Evolutionary conservation across 2,888 invertebrate species (phyloP), one percentile per base, ranked within the genome.

Genomic region (Thumatha senex): DNA sequence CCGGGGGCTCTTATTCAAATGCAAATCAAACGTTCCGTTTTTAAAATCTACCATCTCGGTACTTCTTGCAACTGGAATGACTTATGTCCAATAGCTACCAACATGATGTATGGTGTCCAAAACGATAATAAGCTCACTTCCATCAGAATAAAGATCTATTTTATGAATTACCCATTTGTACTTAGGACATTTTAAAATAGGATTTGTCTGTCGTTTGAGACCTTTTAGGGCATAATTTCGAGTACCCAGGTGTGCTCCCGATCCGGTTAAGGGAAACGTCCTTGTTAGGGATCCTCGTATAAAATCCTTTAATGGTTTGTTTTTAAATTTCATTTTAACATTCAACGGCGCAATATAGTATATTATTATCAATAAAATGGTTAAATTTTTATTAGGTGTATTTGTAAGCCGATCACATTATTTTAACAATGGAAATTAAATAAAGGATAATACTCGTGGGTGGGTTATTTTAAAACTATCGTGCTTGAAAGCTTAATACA

Each of bases 1-100:
- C 89, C 86, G 74, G 86, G 89, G 89, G 89, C 89, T 84, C 87
- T 86, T 83, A 92, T 92, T 92, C 92, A 92, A 91, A 92, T 92
- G 92, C 91, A 92, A 92, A 92, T 92, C 91, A 92, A 92, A 89
- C 87, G 91, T 90, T 89, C 92, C 91, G 90, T 91, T 92, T 92
- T 92, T 84, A 89, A 90, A 90, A 89, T 90, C 88, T 89, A 90
- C 89, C 89, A 89, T 90, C 89, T 88, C 88, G 82, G 78, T 84
- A 80, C 82, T 84, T 82, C 84, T 86, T 80, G 82, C 82, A 87
- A 89, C 89, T 88, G 88, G 85, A 90, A 89, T 78, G 90, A 87
- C 89, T 86, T 90, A 89, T 85, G 84, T 88, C 82, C 86, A 84
- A 80, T 79, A 67, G 75, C 81, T 79, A 76, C 80, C 76, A 77